Evolutionary conservation across 2,113 vertebrate genomes (phyloP).

Genomic region (Pangasianodon gigas): DNA sequence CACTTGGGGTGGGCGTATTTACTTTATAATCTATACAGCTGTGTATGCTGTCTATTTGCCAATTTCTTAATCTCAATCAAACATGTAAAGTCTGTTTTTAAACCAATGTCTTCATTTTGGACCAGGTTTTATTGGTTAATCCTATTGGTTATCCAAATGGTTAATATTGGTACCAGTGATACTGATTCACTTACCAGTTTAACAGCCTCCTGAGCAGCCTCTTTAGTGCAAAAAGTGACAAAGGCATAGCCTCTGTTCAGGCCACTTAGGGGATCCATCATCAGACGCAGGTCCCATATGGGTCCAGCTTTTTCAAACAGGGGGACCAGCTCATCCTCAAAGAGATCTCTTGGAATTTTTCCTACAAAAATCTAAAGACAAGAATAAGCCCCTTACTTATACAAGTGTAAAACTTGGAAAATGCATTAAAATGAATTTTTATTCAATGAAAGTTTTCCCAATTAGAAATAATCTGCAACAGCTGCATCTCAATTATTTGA

Average conservation of each 20-base stretch:
- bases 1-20: neutral
- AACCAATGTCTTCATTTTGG: neutral
- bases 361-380: slow-evolving; percentile 93
- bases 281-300: slow-evolving; percentile 97
- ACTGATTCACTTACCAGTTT: slow-evolving; percentile 83
- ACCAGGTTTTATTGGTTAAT: neutral
- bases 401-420: neutral
- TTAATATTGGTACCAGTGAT: neutral
- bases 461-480: no score
- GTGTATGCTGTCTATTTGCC: neutral
- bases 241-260: slow-evolving; percentile 99
- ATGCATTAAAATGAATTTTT: neutral
- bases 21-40: neutral
- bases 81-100: neutral
- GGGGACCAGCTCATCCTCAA: slow-evolving; percentile 98
- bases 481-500: neutral
- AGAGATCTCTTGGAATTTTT: slow-evolving; percentile 97
- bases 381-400: neutral
- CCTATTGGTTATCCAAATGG: neutral
- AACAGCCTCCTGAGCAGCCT: slow-evolving; percentile 97
- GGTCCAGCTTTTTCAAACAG: slow-evolving; percentile 98
- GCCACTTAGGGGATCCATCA: slow-evolving; percentile 99
- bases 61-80: neutral
- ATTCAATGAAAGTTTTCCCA: neutral
- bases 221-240: slow-evolving; percentile 99